phyloP scores from a whole-genome alignment of 1,140 invertebrate species.

The Galendromus occidentalis region DNA sequence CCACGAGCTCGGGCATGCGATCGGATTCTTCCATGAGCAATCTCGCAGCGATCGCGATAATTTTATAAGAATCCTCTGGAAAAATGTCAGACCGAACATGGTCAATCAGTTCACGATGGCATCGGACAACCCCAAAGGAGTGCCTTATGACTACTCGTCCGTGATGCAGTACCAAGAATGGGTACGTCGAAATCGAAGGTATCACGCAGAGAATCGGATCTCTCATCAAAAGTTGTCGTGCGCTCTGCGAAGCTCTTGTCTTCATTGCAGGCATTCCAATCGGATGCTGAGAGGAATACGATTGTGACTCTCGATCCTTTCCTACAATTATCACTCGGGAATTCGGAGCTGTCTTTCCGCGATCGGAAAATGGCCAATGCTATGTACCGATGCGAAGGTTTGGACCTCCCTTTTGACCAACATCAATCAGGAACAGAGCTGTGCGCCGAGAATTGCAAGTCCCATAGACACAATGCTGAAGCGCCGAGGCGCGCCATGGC shows the following conservation, averaged over 20 bases:
- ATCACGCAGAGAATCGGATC: too few relatives aligned
- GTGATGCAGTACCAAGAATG: not conserved
- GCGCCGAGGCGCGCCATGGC: too few relatives aligned
- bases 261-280: not conserved
- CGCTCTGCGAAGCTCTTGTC: too few relatives aligned
- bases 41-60: conserved; percentile 25
- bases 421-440: too few relatives aligned
- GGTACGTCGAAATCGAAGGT: not conserved
- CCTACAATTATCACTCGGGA: not conserved
- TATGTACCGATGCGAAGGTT: not conserved
- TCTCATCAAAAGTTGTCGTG: too few relatives aligned
- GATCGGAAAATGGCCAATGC: not conserved
- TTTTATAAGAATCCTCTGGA: not conserved
- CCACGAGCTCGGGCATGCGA: conserved; percentile 33
- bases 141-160: not conserved
- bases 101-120: not conserved
- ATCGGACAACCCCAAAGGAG: not conserved
- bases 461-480: too few relatives aligned
- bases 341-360: not conserved
- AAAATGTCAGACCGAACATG: conserved; percentile 9
- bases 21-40: conserved; percentile 33
- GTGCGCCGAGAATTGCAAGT: too few relatives aligned
- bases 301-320: not conserved
- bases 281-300: not conserved
- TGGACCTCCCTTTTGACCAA: too few relatives aligned